These are phyloP conservation scores for Channa maculata DNA, from an alignment of 2,113 vertebrate genomes.

Conservation along the genomic window DNA sequence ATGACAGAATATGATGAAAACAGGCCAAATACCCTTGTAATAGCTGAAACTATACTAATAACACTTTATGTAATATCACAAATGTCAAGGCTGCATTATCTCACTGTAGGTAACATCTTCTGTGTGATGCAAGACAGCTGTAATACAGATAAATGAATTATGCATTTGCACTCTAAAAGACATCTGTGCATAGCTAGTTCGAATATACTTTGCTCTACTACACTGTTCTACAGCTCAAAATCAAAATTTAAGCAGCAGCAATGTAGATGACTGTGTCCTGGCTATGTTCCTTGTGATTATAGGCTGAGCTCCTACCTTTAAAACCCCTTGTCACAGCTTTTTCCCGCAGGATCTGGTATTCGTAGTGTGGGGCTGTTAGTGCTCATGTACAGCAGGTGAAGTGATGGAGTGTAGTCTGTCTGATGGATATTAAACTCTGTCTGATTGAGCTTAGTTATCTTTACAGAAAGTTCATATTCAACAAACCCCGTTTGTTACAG, in stretches of 20 bases:
- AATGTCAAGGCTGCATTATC: constrained; percentile 32
- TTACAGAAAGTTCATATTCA: constrained; percentile 6
- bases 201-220: neutral
- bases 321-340: neutral
- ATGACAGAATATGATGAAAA: neutral
- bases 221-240: constrained; percentile 15
- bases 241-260: constrained; percentile 6
- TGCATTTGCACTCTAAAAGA: constrained; percentile 51
- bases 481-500: neutral
- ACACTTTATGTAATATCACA: constrained; percentile 12
- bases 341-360: neutral
- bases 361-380: neutral
- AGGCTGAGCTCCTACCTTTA: constrained; percentile 1
- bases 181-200: constrained; percentile 17
- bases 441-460: constrained; percentile 1
- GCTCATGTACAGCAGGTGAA: constrained; percentile 7
- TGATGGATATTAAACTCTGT: neutral
- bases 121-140: constrained; percentile 65
- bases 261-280: no score
- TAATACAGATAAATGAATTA: constrained; percentile 61
- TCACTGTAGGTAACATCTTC: constrained; percentile 37
- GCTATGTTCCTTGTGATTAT: neutral
- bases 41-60: constrained; percentile 8
- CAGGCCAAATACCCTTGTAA: neutral
- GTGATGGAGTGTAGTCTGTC: neutral